Evolutionary conservation across 2,888 invertebrate genomes (phyloP), one percentile per base, ranked within the genome.

Genomic region (Lasioglossum zephyrum): DNA sequence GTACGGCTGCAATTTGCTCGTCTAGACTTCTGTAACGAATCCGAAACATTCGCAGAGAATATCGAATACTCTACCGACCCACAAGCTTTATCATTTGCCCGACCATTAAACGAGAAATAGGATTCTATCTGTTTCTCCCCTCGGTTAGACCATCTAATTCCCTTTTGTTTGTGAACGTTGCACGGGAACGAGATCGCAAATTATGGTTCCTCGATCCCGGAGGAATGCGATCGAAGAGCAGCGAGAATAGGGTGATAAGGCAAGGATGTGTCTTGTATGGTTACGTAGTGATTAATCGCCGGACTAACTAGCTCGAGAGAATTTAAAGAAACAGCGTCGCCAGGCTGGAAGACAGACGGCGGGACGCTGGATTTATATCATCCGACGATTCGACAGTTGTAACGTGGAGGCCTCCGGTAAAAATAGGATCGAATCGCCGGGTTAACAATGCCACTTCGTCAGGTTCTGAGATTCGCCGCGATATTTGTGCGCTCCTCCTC

Each of bases 351-450:
- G 36, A 57, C 3, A 39, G 70, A 78, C 36, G 49, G 57, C 36
- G 66, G 39, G 36, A 57, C 39, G 77, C 9, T 66, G 41, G 82
- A 90, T 90, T 91, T 89, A 91, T 88, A 87, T 80, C 82, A 74
- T 60, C 44, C 39, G 57, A 66, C 73, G 77, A 88, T 90, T 88
- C 86, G 88, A 87, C 90, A 91, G 88, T 90, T 91, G 90, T 90
- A 87, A 82, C 79, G 16, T 60, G 57, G 76, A 63, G 73, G 73
- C 47, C 49, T 53, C 18, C 36, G 81, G 44, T 86, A 88, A 90
- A 90, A 90, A 90, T 90, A 90, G 87, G 47, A 60, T 44, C 31
- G 72, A 9, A 53, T 72, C 63, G 63, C 31, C 74, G 36, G 44
- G 66, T 76, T 79, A 79, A 84, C 75, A 77, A 79, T 81, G 60